Evolutionary conservation across 2,888 invertebrate species (phyloP), one percentile per base, ranked within the genome.

Genomic region (Tetropium fuscum): DNA sequence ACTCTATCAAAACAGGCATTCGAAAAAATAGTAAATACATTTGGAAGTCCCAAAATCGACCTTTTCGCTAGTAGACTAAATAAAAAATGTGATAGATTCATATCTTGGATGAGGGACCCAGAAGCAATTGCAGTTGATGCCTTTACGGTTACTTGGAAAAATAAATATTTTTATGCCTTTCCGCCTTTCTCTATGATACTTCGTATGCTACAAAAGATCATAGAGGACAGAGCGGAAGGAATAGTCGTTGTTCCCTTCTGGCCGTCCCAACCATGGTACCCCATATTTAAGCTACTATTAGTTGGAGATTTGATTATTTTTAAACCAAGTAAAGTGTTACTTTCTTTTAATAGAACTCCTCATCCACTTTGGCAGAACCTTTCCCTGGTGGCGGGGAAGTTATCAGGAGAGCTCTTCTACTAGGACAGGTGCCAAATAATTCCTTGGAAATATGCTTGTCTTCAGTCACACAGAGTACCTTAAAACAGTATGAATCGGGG

Each of bases 91-190:
- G 11, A 3, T 2, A 30, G 8, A 19, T 53, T 32, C 44, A 44
- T 53, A 16, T 53, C 53, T 13, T 53, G 53, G 32, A 20, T 32
- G 27, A 41, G 16, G 11, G 53, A 53, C 13, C 34, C 43, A 19
- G 30, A 32, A 2, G 45, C 54, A 10, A 13, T 43, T 16, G 45
- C 54, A 15, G 44, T 36, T 15, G 34, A 54, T 11, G 45, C 54
- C 2, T 54, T 54, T 36, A 54, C 44, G 8, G 34, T 34, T 20
- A 36, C 44, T 5, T 45, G 45, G 54, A 22, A 19, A 22, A 15
- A 30, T 4, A 15, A 22, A 7, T 22, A 22, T 54, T 54, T 45
- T 19, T 54, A 43, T 54, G 18, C 54, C 15, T 45, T 54, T 45
- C 40, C 54, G 19, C 43, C 53, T 1, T 43, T 53, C 30, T 40